Evolutionary conservation across 35 echinoderm and acorn worm species (phyloP).

Genomic region (Hemicentrotus pulcherrimus): DNA sequence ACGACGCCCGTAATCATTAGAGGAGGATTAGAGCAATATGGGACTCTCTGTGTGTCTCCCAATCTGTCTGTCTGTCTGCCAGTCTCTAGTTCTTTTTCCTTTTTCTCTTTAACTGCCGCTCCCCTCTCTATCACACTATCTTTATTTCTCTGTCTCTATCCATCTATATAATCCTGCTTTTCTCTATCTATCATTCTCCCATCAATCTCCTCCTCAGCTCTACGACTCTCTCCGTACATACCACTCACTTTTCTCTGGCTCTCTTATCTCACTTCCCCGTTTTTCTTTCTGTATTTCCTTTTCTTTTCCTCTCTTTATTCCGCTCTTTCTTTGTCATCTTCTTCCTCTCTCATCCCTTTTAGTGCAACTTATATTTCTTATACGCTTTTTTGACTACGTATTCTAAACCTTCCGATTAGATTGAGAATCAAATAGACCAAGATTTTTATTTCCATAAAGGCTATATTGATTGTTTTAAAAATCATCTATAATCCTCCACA

Average conservation of each 20-base stretch:
- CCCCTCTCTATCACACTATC: not conserved
- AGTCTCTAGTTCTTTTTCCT: not conserved
- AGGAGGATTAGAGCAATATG: not conserved
- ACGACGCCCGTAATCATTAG: constrained; percentile 34
- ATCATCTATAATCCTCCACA: too few relatives aligned
- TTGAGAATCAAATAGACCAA: too few relatives aligned
- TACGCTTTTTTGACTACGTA: too few relatives aligned
- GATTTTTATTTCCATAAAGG: too few relatives aligned
- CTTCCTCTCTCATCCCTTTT: not conserved
- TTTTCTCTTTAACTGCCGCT: not conserved
- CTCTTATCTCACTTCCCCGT: not conserved
- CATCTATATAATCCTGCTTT: not conserved
- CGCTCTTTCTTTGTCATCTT: not conserved
- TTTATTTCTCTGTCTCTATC: not conserved
- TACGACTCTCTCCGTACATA: too few relatives aligned
- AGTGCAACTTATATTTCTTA: too few relatives aligned
- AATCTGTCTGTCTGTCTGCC: not conserved
- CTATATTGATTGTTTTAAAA: too few relatives aligned
- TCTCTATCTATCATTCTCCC: too few relatives aligned
- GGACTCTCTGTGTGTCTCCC: not conserved
- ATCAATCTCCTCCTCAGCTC: too few relatives aligned
- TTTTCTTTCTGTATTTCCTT: not conserved
- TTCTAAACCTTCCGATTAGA: too few relatives aligned
- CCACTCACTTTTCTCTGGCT: too few relatives aligned
- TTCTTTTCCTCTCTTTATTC: not conserved